These are phyloP conservation scores for Eulithis prunata DNA, from an alignment of 2,888 invertebrate genomes.

Conservation along the genomic window DNA sequence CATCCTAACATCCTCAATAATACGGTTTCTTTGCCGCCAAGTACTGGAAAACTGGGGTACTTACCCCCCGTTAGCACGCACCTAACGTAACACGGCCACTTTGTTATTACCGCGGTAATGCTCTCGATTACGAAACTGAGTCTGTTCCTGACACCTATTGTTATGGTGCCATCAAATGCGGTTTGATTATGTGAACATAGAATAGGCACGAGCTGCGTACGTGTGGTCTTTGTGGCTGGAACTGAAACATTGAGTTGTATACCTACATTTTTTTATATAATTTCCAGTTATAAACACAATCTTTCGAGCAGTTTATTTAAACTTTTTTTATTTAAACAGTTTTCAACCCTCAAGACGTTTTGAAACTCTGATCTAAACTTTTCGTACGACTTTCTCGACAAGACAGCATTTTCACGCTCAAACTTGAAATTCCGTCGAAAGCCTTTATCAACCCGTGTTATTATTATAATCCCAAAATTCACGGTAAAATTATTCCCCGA, in stretches of 20 bases:
- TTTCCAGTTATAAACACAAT: neutral
- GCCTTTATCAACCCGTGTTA: conserved; percentile 18
- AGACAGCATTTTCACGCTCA: conserved; percentile 21
- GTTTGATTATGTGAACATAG: conserved; percentile 26
- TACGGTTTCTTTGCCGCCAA: conserved; percentile 27
- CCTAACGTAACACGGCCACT: conserved; percentile 36
- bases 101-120: conserved; percentile 29
- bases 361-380: conserved; percentile 12
- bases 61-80: conserved; percentile 43
- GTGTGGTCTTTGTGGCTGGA: neutral
- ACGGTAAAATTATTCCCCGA: conserved; percentile 24
- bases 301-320: neutral
- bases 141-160: conserved; percentile 40
- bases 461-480: conserved; percentile 26
- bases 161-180: conserved; percentile 31
- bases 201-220: conserved; percentile 4
- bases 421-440: conserved; percentile 17
- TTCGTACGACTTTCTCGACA: conserved; percentile 12
- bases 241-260: neutral
- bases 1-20: conserved; percentile 29
- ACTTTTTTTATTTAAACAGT: conserved; percentile 3
- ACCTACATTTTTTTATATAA: neutral
- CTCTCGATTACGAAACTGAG: conserved; percentile 27
- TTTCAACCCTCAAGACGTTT: conserved; percentile 14
- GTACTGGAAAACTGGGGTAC: conserved; percentile 41